Evolutionary conservation across 1,140 invertebrate species (phyloP).

Genomic region (Dysdera silvatica): DNA sequence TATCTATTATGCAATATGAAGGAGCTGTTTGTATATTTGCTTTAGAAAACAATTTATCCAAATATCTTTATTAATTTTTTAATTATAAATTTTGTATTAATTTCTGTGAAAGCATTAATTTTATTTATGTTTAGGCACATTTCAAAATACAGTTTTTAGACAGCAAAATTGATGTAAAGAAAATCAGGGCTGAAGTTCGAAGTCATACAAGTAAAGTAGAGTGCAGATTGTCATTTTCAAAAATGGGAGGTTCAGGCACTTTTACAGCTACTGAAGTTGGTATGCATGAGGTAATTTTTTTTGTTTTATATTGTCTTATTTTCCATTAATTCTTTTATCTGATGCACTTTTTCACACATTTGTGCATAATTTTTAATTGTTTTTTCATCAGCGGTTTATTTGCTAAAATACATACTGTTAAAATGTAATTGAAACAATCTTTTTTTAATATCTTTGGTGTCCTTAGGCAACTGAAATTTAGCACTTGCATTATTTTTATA

Average conservation of each 20-base stretch:
- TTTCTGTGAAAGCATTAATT: neutral
- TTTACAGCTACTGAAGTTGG: slow-evolving; percentile 26
- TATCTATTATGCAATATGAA: neutral
- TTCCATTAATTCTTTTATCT: too few species aligned
- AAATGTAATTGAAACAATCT: too few species aligned
- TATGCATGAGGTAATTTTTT: slow-evolving; percentile 32
- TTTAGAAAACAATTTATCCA: neutral
- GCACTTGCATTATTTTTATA: too few species aligned
- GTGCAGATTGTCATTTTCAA: slow-evolving; percentile 23
- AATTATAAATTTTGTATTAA: neutral
- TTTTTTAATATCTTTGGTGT: too few species aligned
- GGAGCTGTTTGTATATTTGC: neutral
- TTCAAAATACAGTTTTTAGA: slow-evolving; percentile 28
- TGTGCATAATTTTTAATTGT: too few species aligned
- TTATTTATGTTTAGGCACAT: slow-evolving; percentile 18
- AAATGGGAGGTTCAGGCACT: slow-evolving; percentile 27
- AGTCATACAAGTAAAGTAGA: slow-evolving; percentile 23
- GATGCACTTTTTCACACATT: too few species aligned
- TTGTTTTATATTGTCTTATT: too few species aligned
- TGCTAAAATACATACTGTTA: too few species aligned
- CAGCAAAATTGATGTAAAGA: slow-evolving; percentile 21
- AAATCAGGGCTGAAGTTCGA: slow-evolving; percentile 25
- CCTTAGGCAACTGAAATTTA: too few species aligned
- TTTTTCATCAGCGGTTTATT: too few species aligned
- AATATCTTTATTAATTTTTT: neutral